phyloP scores from a whole-genome alignment of 2,113 vertebrate genomes.

The Phyllostomus hastatus region DNA sequence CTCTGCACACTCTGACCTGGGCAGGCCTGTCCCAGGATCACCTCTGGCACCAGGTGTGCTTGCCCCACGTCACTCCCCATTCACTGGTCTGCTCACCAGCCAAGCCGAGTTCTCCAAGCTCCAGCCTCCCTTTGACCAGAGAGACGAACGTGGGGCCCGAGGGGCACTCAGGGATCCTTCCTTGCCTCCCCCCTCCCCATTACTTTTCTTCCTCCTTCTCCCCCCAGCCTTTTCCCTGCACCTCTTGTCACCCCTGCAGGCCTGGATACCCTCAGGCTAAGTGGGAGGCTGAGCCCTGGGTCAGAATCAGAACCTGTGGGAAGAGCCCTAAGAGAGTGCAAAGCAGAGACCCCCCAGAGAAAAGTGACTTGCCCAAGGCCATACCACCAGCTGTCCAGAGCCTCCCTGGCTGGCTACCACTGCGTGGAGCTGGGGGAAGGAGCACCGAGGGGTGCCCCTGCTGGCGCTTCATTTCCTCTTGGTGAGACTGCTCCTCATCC shows the following conservation, averaged over 20 bases:
- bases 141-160: neutral
- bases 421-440: too few relatives aligned
- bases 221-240: neutral
- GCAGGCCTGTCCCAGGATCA: neutral
- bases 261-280: neutral
- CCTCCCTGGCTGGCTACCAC: neutral
- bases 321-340: neutral
- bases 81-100: neutral
- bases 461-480: neutral
- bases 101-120: neutral
- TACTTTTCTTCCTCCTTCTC: neutral
- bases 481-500: neutral
- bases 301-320: neutral
- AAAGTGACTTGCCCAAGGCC: neutral
- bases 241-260: neutral
- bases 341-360: neutral
- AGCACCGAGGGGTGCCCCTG: rapidly evolving
- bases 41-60: neutral
- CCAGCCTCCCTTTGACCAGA: neutral
- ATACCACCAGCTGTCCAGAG: rapidly evolving
- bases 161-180: neutral
- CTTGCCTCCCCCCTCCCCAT: too few relatives aligned
- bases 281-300: neutral
- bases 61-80: neutral
- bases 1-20: neutral